Percentiles rank a stretch among this genome's conserved stretches.
Conservation (phyloP, 2,797 vertebrate species). For the Sylvia borin region DNA sequence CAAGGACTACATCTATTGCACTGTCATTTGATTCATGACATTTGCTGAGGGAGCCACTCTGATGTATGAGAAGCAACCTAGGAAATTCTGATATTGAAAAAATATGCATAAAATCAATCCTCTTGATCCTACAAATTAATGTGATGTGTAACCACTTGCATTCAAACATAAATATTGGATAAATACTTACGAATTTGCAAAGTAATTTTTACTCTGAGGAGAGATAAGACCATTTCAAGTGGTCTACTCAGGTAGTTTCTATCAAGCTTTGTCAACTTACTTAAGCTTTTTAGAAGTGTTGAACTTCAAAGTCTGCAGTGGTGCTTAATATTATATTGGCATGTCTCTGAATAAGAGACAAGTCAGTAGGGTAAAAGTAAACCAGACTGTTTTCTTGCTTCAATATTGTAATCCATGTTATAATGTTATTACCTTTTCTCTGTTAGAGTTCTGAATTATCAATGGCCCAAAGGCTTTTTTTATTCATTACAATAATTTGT, state of each 20-base stretch:
- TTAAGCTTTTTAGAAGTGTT: neutral
- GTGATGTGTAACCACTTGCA: neutral
- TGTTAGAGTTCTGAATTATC: conserved; percentile 14
- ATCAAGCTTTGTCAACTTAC: neutral
- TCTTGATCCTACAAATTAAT: neutral
- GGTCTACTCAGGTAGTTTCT: neutral
- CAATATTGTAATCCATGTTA: neutral
- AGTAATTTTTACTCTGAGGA: neutral
- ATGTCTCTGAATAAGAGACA: neutral
- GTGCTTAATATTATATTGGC: neutral
- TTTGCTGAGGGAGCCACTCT: neutral
- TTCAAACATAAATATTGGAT: neutral
- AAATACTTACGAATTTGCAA: neutral
- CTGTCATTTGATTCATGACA: neutral
- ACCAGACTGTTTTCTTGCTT: neutral
- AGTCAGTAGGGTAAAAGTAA: conserved; percentile 1
- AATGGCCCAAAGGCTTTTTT: conserved; percentile 20
- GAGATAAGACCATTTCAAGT: neutral
- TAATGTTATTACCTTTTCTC: neutral
- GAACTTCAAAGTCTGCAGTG: neutral
- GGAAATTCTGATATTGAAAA: neutral
- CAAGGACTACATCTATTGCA: no score
- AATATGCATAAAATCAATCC: neutral
- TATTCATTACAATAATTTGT: conserved; percentile 45
- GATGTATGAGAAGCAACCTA: neutral